These are phyloP conservation scores for Nothocercus nigrocapillus DNA, from an alignment of 2,113 vertebrate species.

Conservation along the genomic window DNA sequence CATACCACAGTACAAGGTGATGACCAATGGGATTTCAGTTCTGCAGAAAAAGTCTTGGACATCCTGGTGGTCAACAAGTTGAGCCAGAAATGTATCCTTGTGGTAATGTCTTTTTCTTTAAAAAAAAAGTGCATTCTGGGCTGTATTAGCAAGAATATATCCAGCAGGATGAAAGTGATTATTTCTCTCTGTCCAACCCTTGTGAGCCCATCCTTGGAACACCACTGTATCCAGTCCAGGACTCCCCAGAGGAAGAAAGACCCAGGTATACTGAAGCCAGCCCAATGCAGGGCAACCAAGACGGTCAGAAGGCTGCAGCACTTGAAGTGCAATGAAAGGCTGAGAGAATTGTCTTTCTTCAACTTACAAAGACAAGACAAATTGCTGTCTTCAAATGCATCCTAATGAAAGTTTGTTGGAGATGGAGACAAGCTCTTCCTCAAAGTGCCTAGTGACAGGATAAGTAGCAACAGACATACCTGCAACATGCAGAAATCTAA, in stretches of 20 bases:
- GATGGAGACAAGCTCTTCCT: not conserved
- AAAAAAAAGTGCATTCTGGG: not conserved
- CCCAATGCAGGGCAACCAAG: not conserved
- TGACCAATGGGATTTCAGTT: not conserved
- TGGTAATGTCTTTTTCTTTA: not conserved
- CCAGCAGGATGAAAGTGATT: not conserved
- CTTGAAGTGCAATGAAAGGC: not conserved
- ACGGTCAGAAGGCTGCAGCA: fast-evolving
- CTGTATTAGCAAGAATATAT: not conserved
- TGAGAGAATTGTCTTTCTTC: not conserved
- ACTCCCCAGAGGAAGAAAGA: not conserved
- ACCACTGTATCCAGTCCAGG: not conserved
- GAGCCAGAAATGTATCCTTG: not conserved
- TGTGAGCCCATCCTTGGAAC: not conserved
- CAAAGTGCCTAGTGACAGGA: not conserved
- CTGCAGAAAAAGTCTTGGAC: not conserved
- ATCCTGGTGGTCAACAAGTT: not conserved
- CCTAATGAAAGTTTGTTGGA: not conserved
- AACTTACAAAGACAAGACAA: not conserved
- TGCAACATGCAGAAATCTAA: not conserved
- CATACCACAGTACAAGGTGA: not conserved
- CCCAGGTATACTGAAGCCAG: not conserved
- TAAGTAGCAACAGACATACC: not conserved
- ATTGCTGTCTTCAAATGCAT: not conserved
- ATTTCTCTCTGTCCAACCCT: not conserved